Evolutionary conservation across 2,113 vertebrate species (phyloP).

Genomic region (Centrocercus urophasianus): DNA sequence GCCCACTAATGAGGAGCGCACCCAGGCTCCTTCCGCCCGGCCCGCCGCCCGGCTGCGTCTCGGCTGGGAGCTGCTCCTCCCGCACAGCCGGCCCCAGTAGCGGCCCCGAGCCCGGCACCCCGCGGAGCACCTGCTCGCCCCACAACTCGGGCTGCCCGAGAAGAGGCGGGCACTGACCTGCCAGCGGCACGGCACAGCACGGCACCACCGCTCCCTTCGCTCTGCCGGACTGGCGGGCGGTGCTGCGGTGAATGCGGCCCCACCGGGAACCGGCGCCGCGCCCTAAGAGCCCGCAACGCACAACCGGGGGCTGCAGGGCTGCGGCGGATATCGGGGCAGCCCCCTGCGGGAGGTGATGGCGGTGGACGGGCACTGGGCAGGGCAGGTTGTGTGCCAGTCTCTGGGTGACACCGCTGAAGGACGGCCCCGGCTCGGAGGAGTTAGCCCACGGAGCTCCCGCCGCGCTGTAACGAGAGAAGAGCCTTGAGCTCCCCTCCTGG

Average conservation of each 20-base stretch:
- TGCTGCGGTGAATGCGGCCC: background rate
- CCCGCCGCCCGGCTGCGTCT: too few species aligned
- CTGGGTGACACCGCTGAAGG: too few species aligned
- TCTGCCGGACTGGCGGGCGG: background rate
- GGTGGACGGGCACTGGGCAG: rapidly evolving
- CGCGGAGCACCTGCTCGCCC: too few species aligned
- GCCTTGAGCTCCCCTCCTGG: background rate
- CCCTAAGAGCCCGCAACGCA: background rate
- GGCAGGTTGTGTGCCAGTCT: too few species aligned
- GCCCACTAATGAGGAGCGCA: rapidly evolving
- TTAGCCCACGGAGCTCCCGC: too few species aligned
- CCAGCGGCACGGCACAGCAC: rapidly evolving
- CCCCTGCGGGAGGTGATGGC: rapidly evolving
- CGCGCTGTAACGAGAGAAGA: too few species aligned
- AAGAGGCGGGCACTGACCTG: too few species aligned
- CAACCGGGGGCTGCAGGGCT: rapidly evolving
- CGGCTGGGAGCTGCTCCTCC: too few species aligned
- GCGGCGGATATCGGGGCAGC: rapidly evolving
- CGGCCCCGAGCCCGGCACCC: background rate
- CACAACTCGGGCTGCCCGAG: too few species aligned
- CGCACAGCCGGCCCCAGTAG: too few species aligned
- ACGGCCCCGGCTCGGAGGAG: background rate
- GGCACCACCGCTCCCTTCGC: background rate
- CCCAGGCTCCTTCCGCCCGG: too few species aligned
- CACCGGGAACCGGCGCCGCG: background rate